phyloP scores from a whole-genome alignment of 2,888 invertebrate species.

The Drosophila anomelani region DNA sequence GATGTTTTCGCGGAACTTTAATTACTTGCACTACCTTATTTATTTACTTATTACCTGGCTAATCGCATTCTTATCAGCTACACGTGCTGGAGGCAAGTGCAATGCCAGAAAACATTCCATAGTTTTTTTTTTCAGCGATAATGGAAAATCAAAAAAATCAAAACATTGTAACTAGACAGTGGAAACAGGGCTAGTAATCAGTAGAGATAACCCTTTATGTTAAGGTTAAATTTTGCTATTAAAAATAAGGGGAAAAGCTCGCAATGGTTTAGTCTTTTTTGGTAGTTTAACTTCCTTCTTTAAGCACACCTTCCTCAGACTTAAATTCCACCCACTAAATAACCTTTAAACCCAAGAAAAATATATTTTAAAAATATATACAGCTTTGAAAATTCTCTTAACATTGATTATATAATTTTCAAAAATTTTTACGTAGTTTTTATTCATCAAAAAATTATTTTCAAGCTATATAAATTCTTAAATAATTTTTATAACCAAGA shows the following conservation, averaged over 20 bases:
- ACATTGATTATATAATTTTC: not conserved
- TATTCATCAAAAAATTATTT: not conserved
- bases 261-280: not conserved
- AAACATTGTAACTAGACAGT: constrained; percentile 26
- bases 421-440: not conserved
- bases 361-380: not conserved
- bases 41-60: constrained; percentile 46
- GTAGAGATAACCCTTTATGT: not conserved
- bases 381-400: accelerated
- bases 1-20: constrained; percentile 1
- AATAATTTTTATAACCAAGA: not conserved
- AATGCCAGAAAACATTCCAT: constrained; percentile 40
- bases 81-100: constrained; percentile 45
- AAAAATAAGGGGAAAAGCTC: not conserved
- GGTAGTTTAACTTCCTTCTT: accelerated
- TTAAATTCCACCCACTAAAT: no score
- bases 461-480: not conserved
- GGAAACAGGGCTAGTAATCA: not conserved
- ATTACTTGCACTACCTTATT: constrained; percentile 12
- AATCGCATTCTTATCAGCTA: constrained; percentile 63
- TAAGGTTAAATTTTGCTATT: not conserved
- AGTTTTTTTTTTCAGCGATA: constrained; percentile 37
- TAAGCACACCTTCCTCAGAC: no score
- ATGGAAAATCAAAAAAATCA: constrained; percentile 48
- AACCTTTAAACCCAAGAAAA: no score